phyloP scores from a whole-genome alignment of 1,140 invertebrate genomes.

The Polypedilum pembai region DNA sequence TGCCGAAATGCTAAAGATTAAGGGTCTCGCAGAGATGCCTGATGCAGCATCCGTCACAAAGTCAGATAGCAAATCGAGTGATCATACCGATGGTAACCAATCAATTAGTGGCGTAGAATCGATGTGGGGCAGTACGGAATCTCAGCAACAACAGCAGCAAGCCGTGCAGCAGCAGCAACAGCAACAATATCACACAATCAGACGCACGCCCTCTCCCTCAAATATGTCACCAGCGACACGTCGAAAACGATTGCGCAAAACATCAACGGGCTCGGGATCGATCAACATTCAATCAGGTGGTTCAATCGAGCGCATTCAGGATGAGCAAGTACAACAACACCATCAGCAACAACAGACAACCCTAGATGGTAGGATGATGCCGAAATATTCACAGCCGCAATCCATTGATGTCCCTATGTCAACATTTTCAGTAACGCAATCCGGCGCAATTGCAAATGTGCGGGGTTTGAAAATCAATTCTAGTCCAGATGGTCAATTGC shows the following conservation, averaged over 20 bases:
- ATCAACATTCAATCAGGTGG: background rate
- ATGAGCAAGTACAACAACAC: background rate
- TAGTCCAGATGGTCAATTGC: constrained; percentile 21
- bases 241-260: constrained; percentile 61
- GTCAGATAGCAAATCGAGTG: constrained; percentile 50
- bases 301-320: constrained; percentile 17
- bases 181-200: constrained; percentile 39
- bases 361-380: constrained; percentile 23
- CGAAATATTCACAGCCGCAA: constrained; percentile 9
- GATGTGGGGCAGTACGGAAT: constrained; percentile 42
- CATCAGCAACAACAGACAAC: background rate
- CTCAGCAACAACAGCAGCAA: constrained; percentile 39
- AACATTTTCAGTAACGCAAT: constrained; percentile 15
- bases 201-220: constrained; percentile 41
- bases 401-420: constrained; percentile 15
- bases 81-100: constrained; percentile 37
- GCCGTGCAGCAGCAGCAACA: constrained; percentile 33
- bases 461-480: constrained; percentile 24
- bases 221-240: constrained; percentile 41
- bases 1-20: constrained; percentile 78
- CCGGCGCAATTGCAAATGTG: constrained; percentile 15
- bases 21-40: constrained; percentile 77
- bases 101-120: constrained; percentile 39
- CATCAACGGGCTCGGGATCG: constrained; percentile 44
- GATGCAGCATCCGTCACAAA: constrained; percentile 58